Percentiles rank a stretch among this genome's conserved stretches.
phyloP scores from a whole-genome alignment of 2,113 vertebrate species.

The Atlantisia rogersi region DNA sequence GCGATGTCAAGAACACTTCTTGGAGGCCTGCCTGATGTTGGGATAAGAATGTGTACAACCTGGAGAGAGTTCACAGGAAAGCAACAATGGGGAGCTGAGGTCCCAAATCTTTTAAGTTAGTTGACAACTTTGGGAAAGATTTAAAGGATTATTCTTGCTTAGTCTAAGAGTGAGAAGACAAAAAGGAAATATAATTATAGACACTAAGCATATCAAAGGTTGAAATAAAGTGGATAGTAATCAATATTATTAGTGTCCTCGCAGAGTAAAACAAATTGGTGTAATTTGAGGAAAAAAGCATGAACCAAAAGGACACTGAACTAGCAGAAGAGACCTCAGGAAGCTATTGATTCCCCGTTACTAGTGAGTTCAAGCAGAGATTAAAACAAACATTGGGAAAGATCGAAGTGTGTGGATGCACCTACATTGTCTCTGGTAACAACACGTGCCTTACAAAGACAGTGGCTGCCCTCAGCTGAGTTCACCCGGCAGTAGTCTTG shows the following conservation, averaged over 20 bases:
- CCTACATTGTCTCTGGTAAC: neutral
- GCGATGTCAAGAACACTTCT: neutral
- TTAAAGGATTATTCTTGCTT: neutral
- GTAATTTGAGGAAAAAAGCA: neutral
- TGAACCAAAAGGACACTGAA: neutral
- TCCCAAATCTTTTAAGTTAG: neutral
- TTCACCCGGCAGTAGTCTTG: neutral
- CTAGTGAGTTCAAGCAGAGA: neutral
- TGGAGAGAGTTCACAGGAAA: neutral
- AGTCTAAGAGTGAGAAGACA: neutral
- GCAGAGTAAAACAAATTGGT: neutral
- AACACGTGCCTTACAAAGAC: neutral
- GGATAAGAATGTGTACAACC: neutral
- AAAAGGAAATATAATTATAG: neutral
- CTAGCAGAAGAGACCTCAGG: neutral
- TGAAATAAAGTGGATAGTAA: neutral
- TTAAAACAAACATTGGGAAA: neutral
- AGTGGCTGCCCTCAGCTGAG: neutral
- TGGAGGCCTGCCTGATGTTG: neutral
- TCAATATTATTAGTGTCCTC: neutral
- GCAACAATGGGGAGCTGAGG: neutral
- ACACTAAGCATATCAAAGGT: neutral
- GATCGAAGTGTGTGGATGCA: neutral
- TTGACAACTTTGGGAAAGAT: neutral
- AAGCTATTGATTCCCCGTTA: neutral